Conservation (phyloP, 2,113 vertebrate genomes). For the Myrmophylax atrothorax region DNA sequence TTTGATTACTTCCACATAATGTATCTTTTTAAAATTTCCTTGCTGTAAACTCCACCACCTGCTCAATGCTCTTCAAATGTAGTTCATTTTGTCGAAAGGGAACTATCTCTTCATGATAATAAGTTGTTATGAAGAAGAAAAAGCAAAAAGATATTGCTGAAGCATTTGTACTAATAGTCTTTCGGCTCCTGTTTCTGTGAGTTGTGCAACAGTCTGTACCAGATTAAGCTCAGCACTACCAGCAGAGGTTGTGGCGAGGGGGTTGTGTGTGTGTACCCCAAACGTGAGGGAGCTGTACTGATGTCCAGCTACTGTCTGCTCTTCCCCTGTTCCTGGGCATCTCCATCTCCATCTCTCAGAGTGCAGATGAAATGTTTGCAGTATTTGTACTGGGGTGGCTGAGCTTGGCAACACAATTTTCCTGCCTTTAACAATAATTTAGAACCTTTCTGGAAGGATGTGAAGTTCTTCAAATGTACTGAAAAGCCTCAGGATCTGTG, state of each 20-base stretch:
- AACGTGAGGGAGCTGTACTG: background rate
- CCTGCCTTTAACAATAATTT: background rate
- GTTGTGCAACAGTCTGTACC: background rate
- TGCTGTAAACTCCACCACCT: background rate
- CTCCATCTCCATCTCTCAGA: background rate
- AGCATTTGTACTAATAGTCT: background rate
- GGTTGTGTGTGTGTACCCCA: fast-evolving
- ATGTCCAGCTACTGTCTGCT: background rate
- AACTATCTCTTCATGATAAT: background rate
- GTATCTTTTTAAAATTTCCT: background rate
- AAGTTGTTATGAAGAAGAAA: background rate
- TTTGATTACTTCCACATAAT: background rate
- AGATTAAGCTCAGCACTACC: background rate
- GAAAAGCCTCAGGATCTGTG: background rate
- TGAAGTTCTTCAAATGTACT: background rate
- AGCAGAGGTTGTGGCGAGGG: background rate
- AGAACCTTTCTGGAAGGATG: background rate
- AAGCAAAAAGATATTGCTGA: background rate
- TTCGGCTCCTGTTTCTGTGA: background rate
- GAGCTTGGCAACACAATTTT: background rate
- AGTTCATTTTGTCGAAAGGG: background rate
- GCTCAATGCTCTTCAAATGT: background rate
- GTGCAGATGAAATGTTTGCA: background rate
- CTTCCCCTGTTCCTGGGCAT: background rate
- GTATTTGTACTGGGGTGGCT: background rate